phyloP scores from a whole-genome alignment of 2,888 invertebrate genomes.

The Scaptomyza tumidula region DNA sequence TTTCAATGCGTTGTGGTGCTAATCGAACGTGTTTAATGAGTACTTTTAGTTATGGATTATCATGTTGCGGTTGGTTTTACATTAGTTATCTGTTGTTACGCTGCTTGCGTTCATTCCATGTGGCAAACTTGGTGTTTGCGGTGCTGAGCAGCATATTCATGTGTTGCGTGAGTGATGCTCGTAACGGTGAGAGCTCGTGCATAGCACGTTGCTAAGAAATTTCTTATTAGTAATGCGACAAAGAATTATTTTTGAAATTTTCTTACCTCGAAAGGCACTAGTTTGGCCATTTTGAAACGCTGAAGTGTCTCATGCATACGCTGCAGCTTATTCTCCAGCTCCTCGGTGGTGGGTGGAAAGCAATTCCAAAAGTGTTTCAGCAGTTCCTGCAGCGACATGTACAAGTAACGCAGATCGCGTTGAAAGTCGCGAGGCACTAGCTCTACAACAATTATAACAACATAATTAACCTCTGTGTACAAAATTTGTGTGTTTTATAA shows the following conservation, averaged over 20 bases:
- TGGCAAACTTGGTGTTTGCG: conserved; percentile 93
- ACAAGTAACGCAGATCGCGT: conserved; percentile 92
- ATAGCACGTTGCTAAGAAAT: conserved; percentile 90
- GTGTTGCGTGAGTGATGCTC: conserved; percentile 92
- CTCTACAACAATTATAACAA: conserved; percentile 86
- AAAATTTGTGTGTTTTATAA: conserved; percentile 41
- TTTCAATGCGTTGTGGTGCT: conserved; percentile 35
- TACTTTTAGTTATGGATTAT: conserved; percentile 31
- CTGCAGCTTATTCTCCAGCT: conserved; percentile 91
- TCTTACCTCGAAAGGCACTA: conserved; percentile 92
- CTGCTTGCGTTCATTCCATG: conserved; percentile 92
- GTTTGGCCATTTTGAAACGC: conserved; percentile 93
- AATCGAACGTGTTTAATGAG: conserved; percentile 25
- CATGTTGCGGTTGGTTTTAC: conserved; percentile 22
- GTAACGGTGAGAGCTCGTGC: conserved; percentile 91
- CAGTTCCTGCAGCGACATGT: conserved; percentile 94
- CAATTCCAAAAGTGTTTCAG: conserved; percentile 97
- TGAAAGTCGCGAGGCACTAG: conserved; percentile 93
- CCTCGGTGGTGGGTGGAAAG: conserved; percentile 92
- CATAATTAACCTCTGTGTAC: not conserved
- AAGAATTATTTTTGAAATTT: no score
- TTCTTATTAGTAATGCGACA: not conserved
- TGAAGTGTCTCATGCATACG: conserved; percentile 95
- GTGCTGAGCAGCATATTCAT: conserved; percentile 94
- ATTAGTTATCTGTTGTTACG: conserved; percentile 84